A percentile compares a stretch with the other conserved stretches of the same genome.
Conservation (phyloP, 2,888 invertebrate species). For the Miltochrista miniata region DNA sequence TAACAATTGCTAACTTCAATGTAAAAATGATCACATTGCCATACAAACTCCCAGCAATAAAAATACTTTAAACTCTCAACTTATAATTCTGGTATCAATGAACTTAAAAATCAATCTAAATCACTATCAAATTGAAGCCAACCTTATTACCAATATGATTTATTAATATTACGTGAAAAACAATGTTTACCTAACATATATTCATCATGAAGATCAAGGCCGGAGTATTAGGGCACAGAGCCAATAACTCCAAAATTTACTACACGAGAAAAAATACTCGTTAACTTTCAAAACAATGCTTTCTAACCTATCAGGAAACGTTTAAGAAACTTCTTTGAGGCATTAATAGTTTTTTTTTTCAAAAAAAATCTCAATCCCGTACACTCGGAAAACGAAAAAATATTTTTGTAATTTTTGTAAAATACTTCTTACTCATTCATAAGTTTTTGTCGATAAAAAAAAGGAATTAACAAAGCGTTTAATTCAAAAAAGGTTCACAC, state of each 20-base stretch:
- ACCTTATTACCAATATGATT: conserved; percentile 9
- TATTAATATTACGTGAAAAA: conserved; percentile 16
- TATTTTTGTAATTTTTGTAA: background rate
- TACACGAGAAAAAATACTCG: conserved; percentile 13
- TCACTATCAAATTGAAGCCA: background rate
- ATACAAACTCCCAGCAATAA: no score
- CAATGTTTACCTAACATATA: conserved; percentile 34
- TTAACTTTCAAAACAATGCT: conserved; percentile 11
- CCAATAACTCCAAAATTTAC: conserved; percentile 41
- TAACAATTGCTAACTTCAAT: no score
- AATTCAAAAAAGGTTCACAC: background rate
- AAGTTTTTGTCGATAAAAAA: background rate
- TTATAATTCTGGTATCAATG: background rate
- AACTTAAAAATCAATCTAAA: conserved; percentile 1
- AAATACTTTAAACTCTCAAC: no score
- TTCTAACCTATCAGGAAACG: background rate
- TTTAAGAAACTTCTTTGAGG: background rate
- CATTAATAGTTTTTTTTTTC: background rate
- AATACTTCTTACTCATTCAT: conserved; percentile 13
- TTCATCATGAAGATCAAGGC: conserved; percentile 45
- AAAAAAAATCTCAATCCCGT: background rate
- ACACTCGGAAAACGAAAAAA: background rate
- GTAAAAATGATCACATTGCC: no score
- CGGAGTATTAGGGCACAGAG: conserved; percentile 38
- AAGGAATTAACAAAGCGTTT: no score